Base-by-base conservation (phyloP, 2,797 vertebrate species). In the Euthynnus affinis region DNA sequence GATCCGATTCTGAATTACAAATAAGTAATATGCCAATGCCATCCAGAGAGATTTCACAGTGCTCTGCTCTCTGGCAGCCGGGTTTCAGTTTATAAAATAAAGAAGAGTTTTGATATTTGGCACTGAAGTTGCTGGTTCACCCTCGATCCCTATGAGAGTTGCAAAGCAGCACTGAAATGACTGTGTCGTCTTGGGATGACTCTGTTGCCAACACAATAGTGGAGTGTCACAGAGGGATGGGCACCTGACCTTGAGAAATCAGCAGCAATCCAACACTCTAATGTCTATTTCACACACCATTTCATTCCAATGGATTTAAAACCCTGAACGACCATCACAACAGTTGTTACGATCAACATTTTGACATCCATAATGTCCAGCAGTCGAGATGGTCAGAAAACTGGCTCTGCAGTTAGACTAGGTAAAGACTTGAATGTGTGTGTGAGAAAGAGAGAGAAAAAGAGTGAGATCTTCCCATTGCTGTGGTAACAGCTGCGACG, bases 251-350 rank as follows among this genome's bases (percentile, higher is more conserved):
- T 96, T 96, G 94, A 95, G 90, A 94, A 94, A 94, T 92, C 92
- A 91, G 90, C 37, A 32, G 84, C 92, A 92, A 93, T 94, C 91
- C 92, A 93, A 90, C 89, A 91, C 92, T 94, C 95, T 94, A 95
- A 94, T 90, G 90, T 94, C 93, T 90, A 94, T 95, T 95, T 95
- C 94, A 95, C 94, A 94, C 89, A 83, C 91, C 93, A 91, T 95
- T 96, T 94, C 87, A 87, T 93, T 94, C 84, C 87, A 87, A 94
- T 92, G 89, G 92, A 93, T 93, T 93, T 91, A 94, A 95, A 94
- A 92, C 90, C 93, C 91, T 25, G 42, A 87, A 91, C 77, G 86
- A 80, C 89, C 89, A 89, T 88, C 87, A 88, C 89, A 89, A 89
- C 89, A 91, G 89, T 92, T 92, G 89, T 91, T 92, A 88, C 69